Evolutionary conservation across 1,140 invertebrate species (phyloP).

Genomic region (Eupeodes corollae): DNA sequence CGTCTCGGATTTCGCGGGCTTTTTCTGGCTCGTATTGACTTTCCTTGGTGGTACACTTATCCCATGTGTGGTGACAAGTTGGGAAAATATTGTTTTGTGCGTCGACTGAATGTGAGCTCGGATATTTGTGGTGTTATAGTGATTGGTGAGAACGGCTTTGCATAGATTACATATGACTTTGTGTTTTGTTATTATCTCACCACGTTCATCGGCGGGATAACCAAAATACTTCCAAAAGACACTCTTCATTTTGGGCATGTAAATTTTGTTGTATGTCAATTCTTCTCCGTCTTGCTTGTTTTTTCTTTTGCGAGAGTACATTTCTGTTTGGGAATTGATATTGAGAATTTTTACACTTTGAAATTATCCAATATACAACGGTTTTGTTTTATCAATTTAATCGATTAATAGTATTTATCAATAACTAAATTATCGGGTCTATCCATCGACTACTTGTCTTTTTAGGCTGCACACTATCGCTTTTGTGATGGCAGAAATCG

Average conservation of each 20-base stretch:
- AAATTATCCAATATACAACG: too few relatives aligned
- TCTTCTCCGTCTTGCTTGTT: too few relatives aligned
- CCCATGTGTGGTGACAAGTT: conserved; percentile 26
- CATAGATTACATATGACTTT: conserved; percentile 52
- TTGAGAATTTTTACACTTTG: too few relatives aligned
- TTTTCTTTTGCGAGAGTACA: too few relatives aligned
- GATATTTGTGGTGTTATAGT: conserved; percentile 51
- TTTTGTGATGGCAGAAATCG: too few relatives aligned
- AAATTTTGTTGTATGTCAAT: conserved; percentile 16
- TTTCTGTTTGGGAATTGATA: too few relatives aligned
- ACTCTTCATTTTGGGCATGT: conserved; percentile 44
- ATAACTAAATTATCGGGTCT: too few relatives aligned
- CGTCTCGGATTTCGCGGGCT: neutral
- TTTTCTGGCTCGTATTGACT: conserved; percentile 9
- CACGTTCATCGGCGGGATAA: conserved; percentile 49
- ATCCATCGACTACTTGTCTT: too few relatives aligned
- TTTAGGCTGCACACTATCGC: too few relatives aligned
- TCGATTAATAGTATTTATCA: too few relatives aligned
- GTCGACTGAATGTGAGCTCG: conserved; percentile 52
- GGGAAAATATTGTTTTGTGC: conserved; percentile 37
- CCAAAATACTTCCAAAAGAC: conserved; percentile 56
- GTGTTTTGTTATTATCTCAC: conserved; percentile 49
- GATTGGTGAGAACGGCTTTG: conserved; percentile 50
- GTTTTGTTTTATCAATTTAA: too few relatives aligned
- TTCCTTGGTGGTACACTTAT: conserved; percentile 30